Conservation (phyloP, 2,888 invertebrate genomes). For the Drosophila bunnanda region DNA sequence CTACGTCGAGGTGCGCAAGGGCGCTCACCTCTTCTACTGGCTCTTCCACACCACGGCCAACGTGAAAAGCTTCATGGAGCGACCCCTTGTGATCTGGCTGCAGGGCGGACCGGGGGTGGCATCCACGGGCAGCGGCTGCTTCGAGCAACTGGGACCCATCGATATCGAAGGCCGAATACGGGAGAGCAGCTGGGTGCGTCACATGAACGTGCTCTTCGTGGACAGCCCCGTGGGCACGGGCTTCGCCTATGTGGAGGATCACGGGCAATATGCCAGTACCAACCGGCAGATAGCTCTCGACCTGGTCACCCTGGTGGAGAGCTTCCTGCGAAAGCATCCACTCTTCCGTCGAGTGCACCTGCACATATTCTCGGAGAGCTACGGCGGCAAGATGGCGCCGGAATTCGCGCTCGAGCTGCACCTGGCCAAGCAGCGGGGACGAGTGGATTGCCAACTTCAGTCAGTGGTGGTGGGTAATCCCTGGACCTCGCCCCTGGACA, state of each 20-base stretch:
- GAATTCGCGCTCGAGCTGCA: constrained; percentile 88
- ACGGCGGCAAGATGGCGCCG: constrained; percentile 96
- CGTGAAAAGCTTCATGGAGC: constrained; percentile 86
- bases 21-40: constrained; percentile 94
- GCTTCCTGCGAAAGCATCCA: constrained; percentile 88
- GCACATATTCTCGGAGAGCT: constrained; percentile 94
- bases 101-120: constrained; percentile 94
- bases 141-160: constrained; percentile 91
- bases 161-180: constrained; percentile 88
- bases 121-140: constrained; percentile 92
- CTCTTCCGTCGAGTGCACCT: constrained; percentile 89
- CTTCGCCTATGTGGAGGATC: constrained; percentile 90
- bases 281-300: constrained; percentile 90
- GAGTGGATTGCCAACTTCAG: constrained; percentile 88
- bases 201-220: constrained; percentile 92
- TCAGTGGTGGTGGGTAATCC: constrained; percentile 95
- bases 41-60: constrained; percentile 90
- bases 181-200: constrained; percentile 90
- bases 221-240: constrained; percentile 96
- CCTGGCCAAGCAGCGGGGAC: constrained; percentile 87
- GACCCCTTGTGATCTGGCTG: constrained; percentile 92
- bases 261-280: constrained; percentile 85
- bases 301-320: constrained; percentile 89
- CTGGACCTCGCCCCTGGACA: constrained; percentile 95
- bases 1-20: constrained; percentile 89